A percentile compares a stretch with the other conserved stretches of the same genome.
These are phyloP conservation scores for Halcyon senegalensis DNA, from an alignment of 2,113 vertebrate genomes.

Conservation along the genomic window DNA sequence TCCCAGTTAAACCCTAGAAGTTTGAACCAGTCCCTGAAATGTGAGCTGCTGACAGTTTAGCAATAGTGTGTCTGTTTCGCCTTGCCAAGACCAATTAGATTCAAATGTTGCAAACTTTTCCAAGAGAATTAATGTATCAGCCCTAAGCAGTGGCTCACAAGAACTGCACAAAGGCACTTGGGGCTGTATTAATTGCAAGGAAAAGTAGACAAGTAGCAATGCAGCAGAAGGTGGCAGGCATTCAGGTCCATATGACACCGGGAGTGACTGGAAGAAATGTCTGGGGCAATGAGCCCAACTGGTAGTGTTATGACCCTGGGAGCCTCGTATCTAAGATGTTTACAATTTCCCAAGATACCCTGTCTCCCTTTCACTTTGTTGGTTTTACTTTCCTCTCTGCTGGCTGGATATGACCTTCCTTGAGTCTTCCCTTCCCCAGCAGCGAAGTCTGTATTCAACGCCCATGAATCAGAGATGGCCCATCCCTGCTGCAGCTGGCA, in stretches of 20 bases:
- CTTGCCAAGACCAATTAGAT: not conserved
- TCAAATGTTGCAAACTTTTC: not conserved
- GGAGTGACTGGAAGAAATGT: not conserved
- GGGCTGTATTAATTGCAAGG: not conserved
- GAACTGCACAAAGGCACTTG: not conserved
- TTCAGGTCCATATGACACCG: fast-evolving
- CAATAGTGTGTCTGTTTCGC: not conserved
- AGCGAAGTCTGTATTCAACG: not conserved
- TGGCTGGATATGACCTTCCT: not conserved
- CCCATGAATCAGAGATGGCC: not conserved
- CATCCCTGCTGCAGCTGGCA: not conserved
- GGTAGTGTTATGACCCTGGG: not conserved
- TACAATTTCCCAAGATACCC: not conserved
- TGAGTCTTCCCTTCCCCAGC: not conserved
- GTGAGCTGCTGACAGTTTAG: not conserved
- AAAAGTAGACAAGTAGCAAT: not conserved
- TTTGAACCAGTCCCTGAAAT: not conserved
- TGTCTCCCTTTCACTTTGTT: not conserved
- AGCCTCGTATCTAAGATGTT: not conserved
- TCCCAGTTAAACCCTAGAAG: not conserved
- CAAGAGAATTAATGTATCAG: not conserved
- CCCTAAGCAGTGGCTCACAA: not conserved
- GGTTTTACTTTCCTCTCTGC: not conserved
- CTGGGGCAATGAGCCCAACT: not conserved
- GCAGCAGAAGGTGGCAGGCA: not conserved